A percentile compares a stretch with the other conserved stretches of the same genome.
Conservation (phyloP, 1,140 invertebrate species). For the Anastrepha ludens region DNA sequence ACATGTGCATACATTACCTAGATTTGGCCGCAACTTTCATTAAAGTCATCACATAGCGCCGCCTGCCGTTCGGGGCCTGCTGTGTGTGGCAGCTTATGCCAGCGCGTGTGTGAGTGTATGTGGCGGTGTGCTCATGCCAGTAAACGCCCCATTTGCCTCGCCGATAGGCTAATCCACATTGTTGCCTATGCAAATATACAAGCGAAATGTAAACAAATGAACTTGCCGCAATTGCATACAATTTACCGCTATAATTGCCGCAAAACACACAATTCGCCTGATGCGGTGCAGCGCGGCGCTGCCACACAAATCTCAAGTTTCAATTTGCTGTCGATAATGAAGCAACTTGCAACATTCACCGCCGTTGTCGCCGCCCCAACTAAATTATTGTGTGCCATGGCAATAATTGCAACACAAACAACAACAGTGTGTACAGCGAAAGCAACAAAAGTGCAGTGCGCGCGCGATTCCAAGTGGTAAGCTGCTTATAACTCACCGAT, state of each 20-base stretch:
- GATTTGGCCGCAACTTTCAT: constrained; percentile 27
- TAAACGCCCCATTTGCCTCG: constrained; percentile 47
- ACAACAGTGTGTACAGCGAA: background rate
- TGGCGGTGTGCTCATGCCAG: constrained; percentile 32
- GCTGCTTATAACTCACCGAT: constrained; percentile 16
- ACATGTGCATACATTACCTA: constrained; percentile 1
- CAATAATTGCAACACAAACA: constrained; percentile 28
- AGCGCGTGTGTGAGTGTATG: background rate
- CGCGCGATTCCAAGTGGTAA: background rate
- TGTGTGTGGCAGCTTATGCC: background rate
- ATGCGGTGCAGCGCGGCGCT: background rate
- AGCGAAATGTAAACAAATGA: constrained; percentile 37
- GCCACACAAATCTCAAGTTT: constrained; percentile 44
- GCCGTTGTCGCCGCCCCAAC: background rate
- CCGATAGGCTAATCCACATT: constrained; percentile 48
- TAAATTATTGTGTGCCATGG: constrained; percentile 10
- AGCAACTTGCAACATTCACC: constrained; percentile 36
- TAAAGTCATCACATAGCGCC: constrained; percentile 35
- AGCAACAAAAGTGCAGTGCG: background rate
- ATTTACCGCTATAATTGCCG: constrained; percentile 49
- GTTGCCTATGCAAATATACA: constrained; percentile 42
- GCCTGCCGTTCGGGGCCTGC: background rate
- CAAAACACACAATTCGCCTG: constrained; percentile 32
- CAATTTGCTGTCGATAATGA: constrained; percentile 52
- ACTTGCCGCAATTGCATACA: constrained; percentile 48